Evolutionary conservation across 2,113 vertebrate species (phyloP).

Genomic region (Plestiodon gilberti): DNA sequence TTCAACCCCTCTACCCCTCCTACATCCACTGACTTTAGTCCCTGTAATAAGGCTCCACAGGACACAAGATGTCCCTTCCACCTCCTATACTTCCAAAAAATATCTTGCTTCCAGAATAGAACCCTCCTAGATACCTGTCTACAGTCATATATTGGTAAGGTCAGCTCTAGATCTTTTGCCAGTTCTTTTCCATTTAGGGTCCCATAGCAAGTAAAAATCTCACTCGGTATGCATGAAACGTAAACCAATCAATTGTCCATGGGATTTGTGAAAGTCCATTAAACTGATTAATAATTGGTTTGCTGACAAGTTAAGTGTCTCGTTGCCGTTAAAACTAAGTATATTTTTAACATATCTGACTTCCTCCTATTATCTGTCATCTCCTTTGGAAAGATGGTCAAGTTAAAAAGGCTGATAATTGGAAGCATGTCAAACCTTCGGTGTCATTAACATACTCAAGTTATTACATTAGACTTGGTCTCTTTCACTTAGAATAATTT

Average conservation of each 20-base stretch:
- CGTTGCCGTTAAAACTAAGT: slow-evolving; percentile 75
- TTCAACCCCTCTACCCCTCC: not conserved
- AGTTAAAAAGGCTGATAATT: slow-evolving; percentile 66
- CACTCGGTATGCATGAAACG: slow-evolving; percentile 68
- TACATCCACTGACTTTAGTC: not conserved
- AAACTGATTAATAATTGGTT: slow-evolving; percentile 80
- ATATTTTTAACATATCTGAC: slow-evolving; percentile 76
- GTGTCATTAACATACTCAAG: slow-evolving; percentile 5
- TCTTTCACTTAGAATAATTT: slow-evolving; percentile 14
- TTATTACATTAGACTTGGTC: slow-evolving; percentile 35
- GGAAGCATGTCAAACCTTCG: slow-evolving; percentile 40
- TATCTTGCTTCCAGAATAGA: not conserved
- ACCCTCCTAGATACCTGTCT: not conserved
- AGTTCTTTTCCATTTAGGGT: slow-evolving; percentile 49
- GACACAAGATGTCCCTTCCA: not conserved
- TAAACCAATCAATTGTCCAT: slow-evolving; percentile 74
- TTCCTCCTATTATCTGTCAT: slow-evolving; percentile 75
- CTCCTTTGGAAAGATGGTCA: slow-evolving; percentile 68
- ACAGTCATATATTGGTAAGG: not conserved
- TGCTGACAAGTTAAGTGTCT: slow-evolving; percentile 80
- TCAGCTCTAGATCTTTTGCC: not conserved
- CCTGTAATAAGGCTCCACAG: not conserved
- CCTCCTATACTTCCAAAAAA: not conserved
- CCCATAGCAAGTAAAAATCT: slow-evolving; percentile 24
- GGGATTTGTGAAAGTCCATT: slow-evolving; percentile 78